Base-by-base conservation (phyloP, 1,140 invertebrate genomes). In the Zaprionus vittiger region DNA sequence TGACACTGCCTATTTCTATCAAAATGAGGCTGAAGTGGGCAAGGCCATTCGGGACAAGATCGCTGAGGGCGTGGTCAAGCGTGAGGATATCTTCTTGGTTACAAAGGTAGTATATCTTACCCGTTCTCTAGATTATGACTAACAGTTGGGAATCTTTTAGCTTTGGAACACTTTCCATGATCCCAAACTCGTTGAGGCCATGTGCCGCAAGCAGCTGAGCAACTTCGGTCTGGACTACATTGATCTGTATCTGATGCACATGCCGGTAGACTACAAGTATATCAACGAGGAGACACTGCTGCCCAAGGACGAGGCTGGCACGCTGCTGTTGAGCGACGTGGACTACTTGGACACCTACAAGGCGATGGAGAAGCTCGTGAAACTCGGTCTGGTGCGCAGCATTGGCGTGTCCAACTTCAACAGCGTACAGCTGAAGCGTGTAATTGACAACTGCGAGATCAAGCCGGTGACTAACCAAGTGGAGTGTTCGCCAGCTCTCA, bases 401-500 rank as follows among this genome's bases (percentile, higher is more conserved):
- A 96, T 97, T 54, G 97, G 97, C 2, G 79, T 98, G 0, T 97
- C 96, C 55, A 98, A 98, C 91, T 98, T 98, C 90, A 97, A 97
- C 89, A 94, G 94, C 17, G 91, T 94, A 55, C 97, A 98, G 90
- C 91, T 97, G 5, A 87, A 95, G 52, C 93, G 95, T 44, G 91
- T 98, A 9, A 77, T 96, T 26, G 93, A 94, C 3, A 94, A 93
- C 62, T 91, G 71, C 54, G 80, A 85, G 67, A 94, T 96, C 26
- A 95, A 94, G 80, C 96, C 96, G 26, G 93, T 93, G 31, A 92
- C 81, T 5, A 92, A 93, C 69, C 93, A 96, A 93, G 95, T 98
- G 52, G 98, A 99, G 93, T 96, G 96, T 72, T 97, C 98, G 83
- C 96, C 96, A 0, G 97, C 97, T 83, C 93, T 98, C 28, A 96